phyloP scores from a whole-genome alignment of 2,113 vertebrate species.

The Gallinago undulata region DNA sequence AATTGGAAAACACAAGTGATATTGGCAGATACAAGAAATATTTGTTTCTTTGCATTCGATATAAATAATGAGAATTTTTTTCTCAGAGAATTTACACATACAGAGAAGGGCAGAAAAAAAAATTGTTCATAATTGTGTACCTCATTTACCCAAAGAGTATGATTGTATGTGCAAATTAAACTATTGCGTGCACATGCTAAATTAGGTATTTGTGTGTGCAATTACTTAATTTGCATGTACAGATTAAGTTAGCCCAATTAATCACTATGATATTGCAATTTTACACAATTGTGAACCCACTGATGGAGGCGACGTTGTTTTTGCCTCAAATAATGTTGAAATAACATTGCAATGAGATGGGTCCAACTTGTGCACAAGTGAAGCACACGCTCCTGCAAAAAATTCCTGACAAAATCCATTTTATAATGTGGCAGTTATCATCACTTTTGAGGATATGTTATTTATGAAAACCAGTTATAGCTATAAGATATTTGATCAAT shows the following conservation, averaged over 20 bases:
- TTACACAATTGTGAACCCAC: conserved; percentile 15
- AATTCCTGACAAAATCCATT: not conserved
- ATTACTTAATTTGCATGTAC: conserved; percentile 40
- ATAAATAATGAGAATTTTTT: not conserved
- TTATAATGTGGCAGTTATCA: not conserved
- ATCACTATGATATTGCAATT: conserved; percentile 26
- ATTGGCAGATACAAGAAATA: not conserved
- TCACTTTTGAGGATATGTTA: not conserved
- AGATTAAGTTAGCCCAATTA: conserved; percentile 38
- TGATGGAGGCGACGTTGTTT: not conserved
- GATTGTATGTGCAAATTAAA: conserved; percentile 26
- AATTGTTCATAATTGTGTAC: not conserved
- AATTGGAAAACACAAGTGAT: not conserved
- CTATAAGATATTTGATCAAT: not conserved
- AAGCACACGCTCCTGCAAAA: not conserved
- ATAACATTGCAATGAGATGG: not conserved
- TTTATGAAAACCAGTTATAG: not conserved
- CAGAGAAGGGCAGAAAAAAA: not conserved
- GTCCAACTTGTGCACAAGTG: not conserved
- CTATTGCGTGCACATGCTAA: not conserved
- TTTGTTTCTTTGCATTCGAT: not conserved
- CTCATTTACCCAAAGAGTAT: not conserved
- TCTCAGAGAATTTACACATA: not conserved
- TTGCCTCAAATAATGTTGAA: not conserved
- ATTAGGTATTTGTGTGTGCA: conserved; percentile 7